phyloP scores from a whole-genome alignment of 1,140 invertebrate species.

The Cotesia vestalis region DNA sequence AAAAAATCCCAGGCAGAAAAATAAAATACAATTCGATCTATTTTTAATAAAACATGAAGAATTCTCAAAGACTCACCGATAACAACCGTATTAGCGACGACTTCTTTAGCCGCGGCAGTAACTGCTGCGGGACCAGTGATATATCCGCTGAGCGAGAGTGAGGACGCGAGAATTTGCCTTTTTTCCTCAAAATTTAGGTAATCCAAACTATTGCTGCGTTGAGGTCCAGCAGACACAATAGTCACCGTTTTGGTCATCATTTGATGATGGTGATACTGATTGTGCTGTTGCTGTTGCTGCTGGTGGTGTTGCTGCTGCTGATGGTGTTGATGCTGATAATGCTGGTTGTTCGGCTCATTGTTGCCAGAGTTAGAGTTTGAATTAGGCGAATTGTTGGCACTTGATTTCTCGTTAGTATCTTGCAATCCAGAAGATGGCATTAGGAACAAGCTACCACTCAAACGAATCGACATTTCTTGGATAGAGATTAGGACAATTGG shows the following conservation, averaged over 20 bases:
- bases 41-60: no score
- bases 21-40: no score
- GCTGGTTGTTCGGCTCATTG: slow-evolving; percentile 47
- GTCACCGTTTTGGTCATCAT: slow-evolving; percentile 69
- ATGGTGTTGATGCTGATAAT: slow-evolving; percentile 45
- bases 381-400: slow-evolving; percentile 26
- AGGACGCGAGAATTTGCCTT: slow-evolving; percentile 86
- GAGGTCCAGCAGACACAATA: slow-evolving; percentile 69
- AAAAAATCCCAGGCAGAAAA: no score
- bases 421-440: slow-evolving; percentile 51
- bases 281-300: slow-evolving; percentile 53
- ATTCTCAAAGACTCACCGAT: slow-evolving; percentile 59
- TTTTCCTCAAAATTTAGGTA: slow-evolving; percentile 92
- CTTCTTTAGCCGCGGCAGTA: slow-evolving; percentile 69
- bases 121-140: slow-evolving; percentile 73
- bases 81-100: slow-evolving; percentile 66
- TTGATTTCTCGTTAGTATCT: slow-evolving; percentile 51
- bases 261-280: slow-evolving; percentile 54
- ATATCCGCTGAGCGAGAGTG: slow-evolving; percentile 85
- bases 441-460: slow-evolving; percentile 62
- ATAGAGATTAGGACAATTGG: neutral
- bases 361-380: slow-evolving; percentile 10
- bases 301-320: slow-evolving; percentile 34
- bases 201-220: slow-evolving; percentile 85
- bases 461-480: slow-evolving; percentile 60